phyloP scores from a whole-genome alignment of 2,113 vertebrate genomes.

The Anthoscopus minutus region DNA sequence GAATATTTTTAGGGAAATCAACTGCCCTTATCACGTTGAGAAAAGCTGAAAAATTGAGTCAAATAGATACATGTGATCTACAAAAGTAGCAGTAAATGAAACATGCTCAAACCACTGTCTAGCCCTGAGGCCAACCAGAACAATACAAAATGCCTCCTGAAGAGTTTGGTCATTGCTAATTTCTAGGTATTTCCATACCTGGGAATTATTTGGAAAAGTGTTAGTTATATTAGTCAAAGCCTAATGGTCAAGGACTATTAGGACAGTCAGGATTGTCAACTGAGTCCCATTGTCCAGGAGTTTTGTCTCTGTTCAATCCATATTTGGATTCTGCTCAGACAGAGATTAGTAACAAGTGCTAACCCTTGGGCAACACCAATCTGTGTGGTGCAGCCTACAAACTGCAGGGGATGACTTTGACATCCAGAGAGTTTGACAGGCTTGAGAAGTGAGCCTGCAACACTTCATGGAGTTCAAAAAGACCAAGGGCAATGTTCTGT shows the following conservation, averaged over 20 bases:
- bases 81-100: background rate
- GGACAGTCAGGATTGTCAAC: background rate
- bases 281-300: background rate
- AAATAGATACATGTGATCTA: background rate
- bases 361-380: background rate
- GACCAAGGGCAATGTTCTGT: background rate
- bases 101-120: background rate
- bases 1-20: background rate
- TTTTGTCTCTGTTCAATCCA: background rate
- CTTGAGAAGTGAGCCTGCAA: background rate
- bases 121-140: background rate
- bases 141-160: background rate
- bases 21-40: fast-evolving
- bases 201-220: background rate
- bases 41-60: background rate
- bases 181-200: background rate
- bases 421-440: background rate
- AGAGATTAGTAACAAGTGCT: background rate
- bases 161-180: background rate
- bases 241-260: background rate
- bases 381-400: no score
- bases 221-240: background rate
- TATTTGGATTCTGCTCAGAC: background rate
- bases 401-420: background rate
- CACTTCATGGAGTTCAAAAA: background rate